These are phyloP conservation scores for Erannis defoliaria DNA, from an alignment of 2,888 invertebrate species.

Conservation along the genomic window DNA sequence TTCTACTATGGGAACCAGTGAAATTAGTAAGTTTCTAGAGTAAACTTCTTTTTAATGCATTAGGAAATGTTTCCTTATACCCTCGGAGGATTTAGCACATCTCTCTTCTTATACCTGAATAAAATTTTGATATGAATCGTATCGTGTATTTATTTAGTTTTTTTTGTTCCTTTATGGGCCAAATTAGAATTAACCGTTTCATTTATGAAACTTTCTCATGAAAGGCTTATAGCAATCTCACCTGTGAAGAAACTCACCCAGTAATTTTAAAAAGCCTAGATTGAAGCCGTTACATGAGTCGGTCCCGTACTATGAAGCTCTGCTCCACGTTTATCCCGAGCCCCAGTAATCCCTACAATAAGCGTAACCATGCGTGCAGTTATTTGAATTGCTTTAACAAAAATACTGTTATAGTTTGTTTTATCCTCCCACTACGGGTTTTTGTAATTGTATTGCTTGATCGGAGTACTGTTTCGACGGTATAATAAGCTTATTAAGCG, in stretches of 20 bases:
- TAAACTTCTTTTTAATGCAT: too few relatives aligned
- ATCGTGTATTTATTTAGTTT: too few relatives aligned
- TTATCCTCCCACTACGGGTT: conserved; percentile 56
- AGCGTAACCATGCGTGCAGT: conserved; percentile 75
- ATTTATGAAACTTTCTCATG: not conserved
- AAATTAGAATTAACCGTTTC: too few relatives aligned
- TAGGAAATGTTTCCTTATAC: too few relatives aligned
- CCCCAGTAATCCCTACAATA: conserved; percentile 77
- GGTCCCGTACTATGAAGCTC: conserved; percentile 21
- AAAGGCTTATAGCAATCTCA: not conserved
- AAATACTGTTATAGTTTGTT: conserved; percentile 67
- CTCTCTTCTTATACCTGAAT: too few relatives aligned
- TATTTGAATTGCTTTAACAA: conserved; percentile 74
- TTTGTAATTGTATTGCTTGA: conserved; percentile 55
- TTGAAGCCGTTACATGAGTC: conserved; percentile 3
- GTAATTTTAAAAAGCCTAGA: conserved; percentile 11
- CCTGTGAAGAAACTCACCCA: not conserved
- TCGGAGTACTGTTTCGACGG: conserved; percentile 47
- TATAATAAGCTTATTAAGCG: conserved; percentile 32
- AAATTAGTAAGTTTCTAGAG: too few relatives aligned
- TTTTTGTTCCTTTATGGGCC: too few relatives aligned
- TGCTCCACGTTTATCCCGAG: conserved; percentile 54
- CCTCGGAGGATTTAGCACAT: too few relatives aligned
- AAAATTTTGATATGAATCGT: too few relatives aligned
- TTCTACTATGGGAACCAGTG: too few relatives aligned